These are phyloP conservation scores for Acromyrmex echinatior DNA, from an alignment of 1,140 invertebrate genomes.

Conservation along the genomic window DNA sequence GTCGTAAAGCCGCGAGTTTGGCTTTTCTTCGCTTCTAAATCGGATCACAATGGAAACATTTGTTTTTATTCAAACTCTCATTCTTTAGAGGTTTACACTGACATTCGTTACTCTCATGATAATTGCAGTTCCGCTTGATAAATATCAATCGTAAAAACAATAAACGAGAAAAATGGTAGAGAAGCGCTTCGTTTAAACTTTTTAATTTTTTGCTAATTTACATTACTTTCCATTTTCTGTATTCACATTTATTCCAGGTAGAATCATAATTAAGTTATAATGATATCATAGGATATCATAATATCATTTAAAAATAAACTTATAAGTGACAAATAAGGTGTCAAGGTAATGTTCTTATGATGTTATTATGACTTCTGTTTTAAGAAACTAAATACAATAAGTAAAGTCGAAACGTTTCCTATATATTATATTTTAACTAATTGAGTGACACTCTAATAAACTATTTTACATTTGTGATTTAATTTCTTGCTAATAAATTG, in stretches of 20 bases:
- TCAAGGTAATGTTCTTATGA: too few relatives aligned
- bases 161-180: not conserved
- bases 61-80: constrained; percentile 50
- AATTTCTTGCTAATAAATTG: too few relatives aligned
- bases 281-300: too few relatives aligned
- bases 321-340: too few relatives aligned
- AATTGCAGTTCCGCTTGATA: not conserved
- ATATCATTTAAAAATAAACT: too few relatives aligned
- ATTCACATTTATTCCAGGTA: not conserved
- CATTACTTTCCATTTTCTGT: not conserved
- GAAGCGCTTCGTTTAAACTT: not conserved
- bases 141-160: not conserved
- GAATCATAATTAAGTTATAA: too few relatives aligned
- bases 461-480: too few relatives aligned
- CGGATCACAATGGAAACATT: constrained; percentile 52
- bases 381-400: too few relatives aligned
- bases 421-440: too few relatives aligned
- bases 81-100: not conserved
- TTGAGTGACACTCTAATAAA: too few relatives aligned
- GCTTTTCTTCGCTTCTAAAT: constrained; percentile 61
- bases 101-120: not conserved
- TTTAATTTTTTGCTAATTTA: not conserved
- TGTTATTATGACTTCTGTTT: too few relatives aligned
- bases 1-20: constrained; percentile 61
- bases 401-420: too few relatives aligned